A percentile compares a stretch with the other conserved stretches of the same genome.
Conservation (phyloP, 2,888 invertebrate species). For the Eustalomyia histrio region DNA sequence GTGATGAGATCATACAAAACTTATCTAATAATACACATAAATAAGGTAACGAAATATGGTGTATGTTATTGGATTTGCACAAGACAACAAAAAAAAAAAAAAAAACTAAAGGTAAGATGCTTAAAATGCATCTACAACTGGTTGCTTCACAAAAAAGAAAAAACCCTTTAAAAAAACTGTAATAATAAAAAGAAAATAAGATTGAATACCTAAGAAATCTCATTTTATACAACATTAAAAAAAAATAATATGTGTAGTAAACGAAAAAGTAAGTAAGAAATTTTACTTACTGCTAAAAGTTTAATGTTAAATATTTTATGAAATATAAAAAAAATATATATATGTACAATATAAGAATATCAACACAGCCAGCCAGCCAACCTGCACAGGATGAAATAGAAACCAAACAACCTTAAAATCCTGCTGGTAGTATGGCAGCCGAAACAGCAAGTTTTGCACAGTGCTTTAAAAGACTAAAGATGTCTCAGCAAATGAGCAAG, state of each 20-base stretch:
- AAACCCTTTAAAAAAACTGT: slow-evolving; percentile 31
- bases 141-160: neutral
- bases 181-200: slow-evolving; percentile 23
- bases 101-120: slow-evolving; percentile 29
- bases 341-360: slow-evolving; percentile 2
- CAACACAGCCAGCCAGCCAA: neutral
- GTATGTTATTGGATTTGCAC: slow-evolving; percentile 31
- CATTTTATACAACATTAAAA: slow-evolving; percentile 51
- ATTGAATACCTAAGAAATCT: slow-evolving; percentile 38
- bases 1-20: slow-evolving; percentile 39
- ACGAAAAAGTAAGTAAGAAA: slow-evolving; percentile 27
- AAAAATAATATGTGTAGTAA: slow-evolving; percentile 7
- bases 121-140: slow-evolving; percentile 31
- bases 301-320: slow-evolving; percentile 63
- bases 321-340: slow-evolving; percentile 45
- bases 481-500: slow-evolving; percentile 34
- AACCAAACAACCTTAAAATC: slow-evolving; percentile 9
- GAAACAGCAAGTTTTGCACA: neutral
- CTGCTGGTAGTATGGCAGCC: neutral
- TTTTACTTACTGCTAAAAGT: slow-evolving; percentile 36
- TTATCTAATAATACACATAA: slow-evolving; percentile 30
- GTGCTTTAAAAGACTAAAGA: slow-evolving; percentile 31
- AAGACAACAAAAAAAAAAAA: neutral
- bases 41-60: slow-evolving; percentile 38
- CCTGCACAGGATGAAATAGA: neutral